These are phyloP conservation scores for Pholis gunnellus DNA, from an alignment of 2,113 vertebrate species.

Conservation along the genomic window DNA sequence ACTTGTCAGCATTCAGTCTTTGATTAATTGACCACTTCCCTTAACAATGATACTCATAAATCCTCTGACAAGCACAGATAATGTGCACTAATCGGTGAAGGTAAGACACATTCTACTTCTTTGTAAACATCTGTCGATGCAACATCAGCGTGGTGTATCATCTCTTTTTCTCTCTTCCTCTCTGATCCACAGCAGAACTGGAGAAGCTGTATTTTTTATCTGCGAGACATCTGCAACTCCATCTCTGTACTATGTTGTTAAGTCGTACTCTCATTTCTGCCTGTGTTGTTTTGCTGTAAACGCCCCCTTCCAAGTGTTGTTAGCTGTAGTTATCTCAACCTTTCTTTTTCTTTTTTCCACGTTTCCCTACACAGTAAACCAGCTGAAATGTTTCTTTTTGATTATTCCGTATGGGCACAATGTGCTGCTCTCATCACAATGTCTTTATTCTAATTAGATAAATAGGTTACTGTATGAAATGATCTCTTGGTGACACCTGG, in stretches of 20 bases:
- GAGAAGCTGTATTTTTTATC: slow-evolving; percentile 71
- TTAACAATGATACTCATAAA: slow-evolving; percentile 79
- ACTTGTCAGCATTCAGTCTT: not conserved
- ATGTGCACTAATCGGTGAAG: slow-evolving; percentile 74
- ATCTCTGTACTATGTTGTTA: slow-evolving; percentile 37
- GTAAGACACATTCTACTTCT: slow-evolving; percentile 56
- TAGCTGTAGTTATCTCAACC: slow-evolving; percentile 88
- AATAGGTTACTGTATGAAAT: slow-evolving; percentile 87
- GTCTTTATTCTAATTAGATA: slow-evolving; percentile 78
- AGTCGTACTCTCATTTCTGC: slow-evolving; percentile 56
- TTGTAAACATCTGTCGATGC: not conserved
- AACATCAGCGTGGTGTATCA: not conserved
- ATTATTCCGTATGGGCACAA: slow-evolving; percentile 76
- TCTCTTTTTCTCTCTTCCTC: slow-evolving; percentile 4
- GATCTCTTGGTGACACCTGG: slow-evolving; percentile 45
- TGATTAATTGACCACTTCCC: slow-evolving; percentile 46
- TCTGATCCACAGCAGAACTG: slow-evolving; percentile 59
- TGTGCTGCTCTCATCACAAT: slow-evolving; percentile 81
- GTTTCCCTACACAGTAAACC: slow-evolving; percentile 89
- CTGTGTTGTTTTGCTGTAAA: slow-evolving; percentile 77
- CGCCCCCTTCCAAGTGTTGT: slow-evolving; percentile 80
- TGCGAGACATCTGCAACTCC: slow-evolving; percentile 56
- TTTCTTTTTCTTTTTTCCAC: slow-evolving; percentile 71
- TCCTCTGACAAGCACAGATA: slow-evolving; percentile 84
- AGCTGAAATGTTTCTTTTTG: slow-evolving; percentile 56